Conservation (phyloP, 2,113 vertebrate genomes). For the Malurus alboscapulatus region DNA sequence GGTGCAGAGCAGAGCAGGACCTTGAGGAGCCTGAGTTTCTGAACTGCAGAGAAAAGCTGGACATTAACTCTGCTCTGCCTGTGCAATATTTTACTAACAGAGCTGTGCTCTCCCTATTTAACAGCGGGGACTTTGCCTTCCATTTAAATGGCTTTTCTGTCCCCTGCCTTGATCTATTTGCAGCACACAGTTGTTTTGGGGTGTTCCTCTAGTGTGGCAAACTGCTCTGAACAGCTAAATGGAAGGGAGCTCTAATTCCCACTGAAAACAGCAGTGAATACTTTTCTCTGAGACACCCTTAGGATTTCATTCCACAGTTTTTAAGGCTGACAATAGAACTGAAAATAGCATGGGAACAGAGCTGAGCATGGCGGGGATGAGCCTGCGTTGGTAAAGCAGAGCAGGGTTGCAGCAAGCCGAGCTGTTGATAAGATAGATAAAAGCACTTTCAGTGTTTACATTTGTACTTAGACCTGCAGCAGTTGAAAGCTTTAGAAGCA, state of each 20-base stretch:
- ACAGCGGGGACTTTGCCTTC: background rate
- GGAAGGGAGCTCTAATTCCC: background rate
- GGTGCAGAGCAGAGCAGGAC: background rate
- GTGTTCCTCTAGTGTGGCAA: background rate
- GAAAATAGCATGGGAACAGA: background rate
- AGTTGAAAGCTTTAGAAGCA: background rate
- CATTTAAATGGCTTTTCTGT: background rate
- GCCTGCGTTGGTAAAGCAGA: background rate
- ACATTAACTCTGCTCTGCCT: background rate
- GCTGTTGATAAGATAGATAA: background rate
- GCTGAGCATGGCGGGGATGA: background rate
- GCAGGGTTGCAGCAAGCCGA: background rate
- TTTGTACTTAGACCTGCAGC: background rate
- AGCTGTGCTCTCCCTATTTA: background rate
- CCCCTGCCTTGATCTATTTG: background rate
- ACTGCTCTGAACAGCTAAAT: background rate
- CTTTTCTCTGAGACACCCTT: background rate
- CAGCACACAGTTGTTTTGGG: background rate
- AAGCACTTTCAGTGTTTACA: constrained; percentile 6
- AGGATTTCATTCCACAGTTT: background rate
- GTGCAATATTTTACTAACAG: background rate
- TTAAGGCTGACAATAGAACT: background rate
- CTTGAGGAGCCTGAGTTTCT: background rate
- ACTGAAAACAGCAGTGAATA: background rate
- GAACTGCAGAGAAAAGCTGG: background rate